Evolutionary conservation across 2,888 invertebrate genomes (phyloP).

Genomic region (Parnassius apollo): DNA sequence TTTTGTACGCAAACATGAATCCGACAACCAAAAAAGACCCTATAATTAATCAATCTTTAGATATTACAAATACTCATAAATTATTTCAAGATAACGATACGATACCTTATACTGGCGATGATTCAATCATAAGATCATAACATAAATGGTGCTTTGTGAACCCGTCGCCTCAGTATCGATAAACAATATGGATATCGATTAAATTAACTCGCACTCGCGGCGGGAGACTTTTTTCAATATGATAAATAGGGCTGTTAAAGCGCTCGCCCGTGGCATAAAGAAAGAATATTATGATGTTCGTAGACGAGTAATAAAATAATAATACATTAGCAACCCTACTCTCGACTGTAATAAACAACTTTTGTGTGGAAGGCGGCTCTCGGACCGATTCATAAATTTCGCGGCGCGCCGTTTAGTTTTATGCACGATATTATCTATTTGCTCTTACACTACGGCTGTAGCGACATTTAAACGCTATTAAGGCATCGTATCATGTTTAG

Average conservation of each 20-base stretch:
- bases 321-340: conserved; percentile 69
- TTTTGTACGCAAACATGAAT: conserved; percentile 32
- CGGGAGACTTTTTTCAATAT: conserved; percentile 60
- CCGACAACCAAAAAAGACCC: conserved; percentile 34
- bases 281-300: conserved; percentile 66
- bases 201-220: conserved; percentile 58
- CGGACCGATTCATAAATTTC: conserved; percentile 75
- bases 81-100: conserved; percentile 30
- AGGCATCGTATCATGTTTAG: conserved; percentile 37
- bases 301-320: conserved; percentile 60
- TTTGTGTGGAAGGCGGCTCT: conserved; percentile 77
- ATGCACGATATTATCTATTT: conserved; percentile 73
- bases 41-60: conserved; percentile 33
- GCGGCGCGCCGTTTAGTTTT: conserved; percentile 75
- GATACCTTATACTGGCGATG: conserved; percentile 25
- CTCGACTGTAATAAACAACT: conserved; percentile 70
- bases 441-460: conserved; percentile 50
- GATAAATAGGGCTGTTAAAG: conserved; percentile 65
- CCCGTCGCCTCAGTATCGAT: conserved; percentile 41
- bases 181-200: conserved; percentile 63
- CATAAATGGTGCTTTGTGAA: conserved; percentile 27
- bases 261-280: conserved; percentile 63
- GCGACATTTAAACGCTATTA: conserved; percentile 28
- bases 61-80: conserved; percentile 31
- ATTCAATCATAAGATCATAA: conserved; percentile 26